Conservation (phyloP, 2,797 vertebrate genomes). For the Setipinna tenuifilis region DNA sequence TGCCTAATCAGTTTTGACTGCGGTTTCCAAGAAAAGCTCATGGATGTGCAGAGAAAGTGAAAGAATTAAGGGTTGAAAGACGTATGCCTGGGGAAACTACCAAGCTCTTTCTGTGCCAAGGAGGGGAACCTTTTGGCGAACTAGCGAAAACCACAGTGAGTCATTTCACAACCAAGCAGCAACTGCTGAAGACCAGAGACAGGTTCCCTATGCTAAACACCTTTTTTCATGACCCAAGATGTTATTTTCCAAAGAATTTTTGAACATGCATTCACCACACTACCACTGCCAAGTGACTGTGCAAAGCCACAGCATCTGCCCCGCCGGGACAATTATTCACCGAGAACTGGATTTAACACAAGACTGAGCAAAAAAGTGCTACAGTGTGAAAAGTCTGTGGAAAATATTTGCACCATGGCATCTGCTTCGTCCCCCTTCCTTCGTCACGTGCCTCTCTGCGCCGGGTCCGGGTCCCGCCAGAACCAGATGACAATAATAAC, state of each 20-base stretch:
- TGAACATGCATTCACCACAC: neutral
- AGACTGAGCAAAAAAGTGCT: conserved; percentile 16
- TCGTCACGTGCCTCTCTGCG: neutral
- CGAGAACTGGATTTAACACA: conserved; percentile 13
- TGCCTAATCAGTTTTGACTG: conserved; percentile 13
- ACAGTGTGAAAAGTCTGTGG: conserved; percentile 10
- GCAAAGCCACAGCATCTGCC: conserved; percentile 16
- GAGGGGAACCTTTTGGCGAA: conserved; percentile 9
- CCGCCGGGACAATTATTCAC: conserved; percentile 6
- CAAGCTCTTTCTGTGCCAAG: neutral
- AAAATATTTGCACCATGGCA: conserved; percentile 14
- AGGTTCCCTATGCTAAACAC: neutral
- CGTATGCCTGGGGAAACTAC: conserved; percentile 7
- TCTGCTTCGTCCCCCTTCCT: neutral
- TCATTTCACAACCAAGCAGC: conserved; percentile 16
- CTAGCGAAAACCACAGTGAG: conserved; percentile 10
- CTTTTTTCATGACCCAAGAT: conserved; percentile 7
- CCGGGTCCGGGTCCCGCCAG: neutral
- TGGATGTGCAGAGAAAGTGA: neutral
- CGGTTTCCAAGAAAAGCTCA: conserved; percentile 16
- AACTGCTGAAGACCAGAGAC: neutral
- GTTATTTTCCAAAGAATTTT: neutral
- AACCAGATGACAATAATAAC: neutral
- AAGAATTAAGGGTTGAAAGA: conserved; percentile 14
- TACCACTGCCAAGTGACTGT: conserved; percentile 7